Evolutionary conservation across 2,113 vertebrate genomes (phyloP), one percentile per base, ranked within the genome.

Genomic region (Halcyon senegalensis): DNA sequence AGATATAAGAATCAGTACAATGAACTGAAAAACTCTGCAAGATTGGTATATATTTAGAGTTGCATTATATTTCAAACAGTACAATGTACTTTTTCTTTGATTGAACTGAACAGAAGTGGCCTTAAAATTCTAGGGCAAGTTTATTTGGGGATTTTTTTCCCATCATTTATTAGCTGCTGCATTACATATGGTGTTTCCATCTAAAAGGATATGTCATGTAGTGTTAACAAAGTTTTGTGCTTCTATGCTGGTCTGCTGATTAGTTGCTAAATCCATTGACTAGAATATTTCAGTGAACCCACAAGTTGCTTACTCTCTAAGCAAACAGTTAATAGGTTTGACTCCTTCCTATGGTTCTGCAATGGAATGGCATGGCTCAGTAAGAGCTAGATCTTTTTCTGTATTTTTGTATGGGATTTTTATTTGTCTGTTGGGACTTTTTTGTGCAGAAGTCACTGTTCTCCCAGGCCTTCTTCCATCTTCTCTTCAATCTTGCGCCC

Each of bases 1-100:
- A 4, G 13, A 33, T 25, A 2, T 44, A 76, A 58, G 6, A 74
- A 77, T 43, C 0, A 1, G 19, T 64, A 74, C 3, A 6, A 75
- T 16, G 23, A 86, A 56, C 13, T 79, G 35, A 75, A 92, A 90
- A 84, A 60, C 0, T 83, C 83, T 60, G 59, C 10, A 51, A 81
- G 23, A 46, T 2, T 35, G 9, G 14, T 46, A 43, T 68, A 35
- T 31, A 60, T 68, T 89, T 80, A 77, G 46, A 12, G 5, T 20
- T 84, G 35, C 4, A 4, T 33, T 74, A 75, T 11, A 84, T 84
- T 91, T 94, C n/a, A 84, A 55, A 66, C 25, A 75, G 35, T 39
- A 64, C 21, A 43, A 86, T 55, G 14, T 84, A 75, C 9, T 50
- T 84, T 89, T 76, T 69, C 14, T 81, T 48, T 68, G 16, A 31